phyloP scores from a whole-genome alignment of 2,113 vertebrate genomes.

The Rhea pennata region DNA sequence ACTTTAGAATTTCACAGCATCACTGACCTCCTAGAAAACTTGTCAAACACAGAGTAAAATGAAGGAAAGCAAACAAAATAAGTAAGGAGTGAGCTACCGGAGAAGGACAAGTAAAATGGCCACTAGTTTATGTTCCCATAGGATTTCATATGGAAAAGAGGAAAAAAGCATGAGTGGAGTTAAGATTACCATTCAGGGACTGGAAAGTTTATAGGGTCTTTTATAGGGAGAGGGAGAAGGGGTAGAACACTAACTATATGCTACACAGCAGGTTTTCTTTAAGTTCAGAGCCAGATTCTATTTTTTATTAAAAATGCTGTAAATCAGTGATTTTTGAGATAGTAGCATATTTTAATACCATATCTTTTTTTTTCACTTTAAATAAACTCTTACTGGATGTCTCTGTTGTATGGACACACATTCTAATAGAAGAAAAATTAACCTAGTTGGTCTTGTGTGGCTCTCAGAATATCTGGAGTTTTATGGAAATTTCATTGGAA shows the following conservation, averaged over 20 bases:
- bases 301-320: constrained; percentile 9
- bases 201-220: not conserved
- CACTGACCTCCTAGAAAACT: not conserved
- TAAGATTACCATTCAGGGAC: not conserved
- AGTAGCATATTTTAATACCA: not conserved
- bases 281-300: not conserved
- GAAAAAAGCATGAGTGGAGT: not conserved
- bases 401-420: not conserved
- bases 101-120: not conserved
- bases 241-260: not conserved
- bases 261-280: not conserved
- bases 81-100: not conserved
- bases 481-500: not conserved
- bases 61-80: not conserved
- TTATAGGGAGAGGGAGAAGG: not conserved
- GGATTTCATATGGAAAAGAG: not conserved
- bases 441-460: constrained; percentile 11
- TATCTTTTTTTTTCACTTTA: not conserved
- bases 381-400: constrained; percentile 2
- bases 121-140: not conserved
- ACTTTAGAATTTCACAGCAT: not conserved
- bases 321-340: constrained; percentile 30
- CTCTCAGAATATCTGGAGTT: constrained; percentile 18
- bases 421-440: constrained; percentile 10
- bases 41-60: not conserved